phyloP scores from a whole-genome alignment of 2,888 invertebrate species.

The Drosophila borborema region DNA sequence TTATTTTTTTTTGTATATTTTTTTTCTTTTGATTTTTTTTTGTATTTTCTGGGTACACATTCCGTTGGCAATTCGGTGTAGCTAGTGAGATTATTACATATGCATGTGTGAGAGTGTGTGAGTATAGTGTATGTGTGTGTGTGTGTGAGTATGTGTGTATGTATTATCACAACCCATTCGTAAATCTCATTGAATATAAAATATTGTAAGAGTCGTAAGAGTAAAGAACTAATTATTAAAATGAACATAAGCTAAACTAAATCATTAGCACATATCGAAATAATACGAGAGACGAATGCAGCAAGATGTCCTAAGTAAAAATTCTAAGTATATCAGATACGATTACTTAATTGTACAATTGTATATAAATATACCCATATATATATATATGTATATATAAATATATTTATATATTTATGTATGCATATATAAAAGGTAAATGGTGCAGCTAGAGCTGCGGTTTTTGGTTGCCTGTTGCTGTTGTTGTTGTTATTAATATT shows the following conservation, averaged over 20 bases:
- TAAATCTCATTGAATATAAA: constrained; percentile 54
- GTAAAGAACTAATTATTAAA: constrained; percentile 42
- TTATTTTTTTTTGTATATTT: background rate
- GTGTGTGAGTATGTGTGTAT: constrained; percentile 14
- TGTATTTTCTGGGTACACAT: constrained; percentile 48
- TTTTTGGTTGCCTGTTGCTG: constrained; percentile 67
- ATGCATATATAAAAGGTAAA: constrained; percentile 27
- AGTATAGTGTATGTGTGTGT: constrained; percentile 3
- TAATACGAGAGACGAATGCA: constrained; percentile 71
- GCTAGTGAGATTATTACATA: constrained; percentile 50
- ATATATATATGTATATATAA: constrained; percentile 14
- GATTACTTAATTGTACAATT: constrained; percentile 48
- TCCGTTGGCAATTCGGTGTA: constrained; percentile 55
- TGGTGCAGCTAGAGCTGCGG: constrained; percentile 59
- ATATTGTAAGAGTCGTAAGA: constrained; percentile 20
- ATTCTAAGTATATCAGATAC: constrained; percentile 48
- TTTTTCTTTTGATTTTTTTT: background rate
- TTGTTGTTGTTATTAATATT: constrained; percentile 40
- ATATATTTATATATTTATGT: constrained; percentile 4
- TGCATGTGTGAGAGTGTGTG: constrained; percentile 22
- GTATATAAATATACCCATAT: constrained; percentile 9
- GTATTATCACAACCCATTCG: constrained; percentile 45
- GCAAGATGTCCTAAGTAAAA: constrained; percentile 69
- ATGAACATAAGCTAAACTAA: constrained; percentile 64
- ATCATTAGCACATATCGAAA: constrained; percentile 65